phyloP scores from a whole-genome alignment of 2,797 vertebrate genomes.

The Botia almorhae region DNA sequence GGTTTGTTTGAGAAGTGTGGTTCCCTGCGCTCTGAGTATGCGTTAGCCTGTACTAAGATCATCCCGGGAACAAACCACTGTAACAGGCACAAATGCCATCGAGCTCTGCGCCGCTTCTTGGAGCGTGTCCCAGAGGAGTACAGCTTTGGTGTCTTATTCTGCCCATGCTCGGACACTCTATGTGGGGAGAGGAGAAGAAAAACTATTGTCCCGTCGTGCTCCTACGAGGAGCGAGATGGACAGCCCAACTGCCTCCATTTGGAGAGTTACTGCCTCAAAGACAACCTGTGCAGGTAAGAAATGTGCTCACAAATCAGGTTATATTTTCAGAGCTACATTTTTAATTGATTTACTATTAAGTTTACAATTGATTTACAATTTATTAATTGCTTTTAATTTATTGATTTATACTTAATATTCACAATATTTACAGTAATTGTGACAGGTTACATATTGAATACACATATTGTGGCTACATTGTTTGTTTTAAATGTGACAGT shows the following conservation, averaged over 20 bases:
- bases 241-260: conserved; percentile 89
- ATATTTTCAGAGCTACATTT: neutral
- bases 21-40: conserved; percentile 88
- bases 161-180: conserved; percentile 84
- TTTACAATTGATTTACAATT: no score
- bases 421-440: no score
- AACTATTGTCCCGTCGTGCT: conserved; percentile 93
- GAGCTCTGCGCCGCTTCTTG: conserved; percentile 86
- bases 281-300: conserved; percentile 91
- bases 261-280: conserved; percentile 81
- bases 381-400: no score
- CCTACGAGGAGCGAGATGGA: conserved; percentile 80
- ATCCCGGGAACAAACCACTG: conserved; percentile 73
- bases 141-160: conserved; percentile 89
- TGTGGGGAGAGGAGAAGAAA: conserved; percentile 92
- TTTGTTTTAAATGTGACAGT: no score
- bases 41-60: conserved; percentile 82
- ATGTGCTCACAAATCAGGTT: neutral
- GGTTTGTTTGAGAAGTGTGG: conserved; percentile 88
- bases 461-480: no score
- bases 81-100: conserved; percentile 86
- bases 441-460: no score
- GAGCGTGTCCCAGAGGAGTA: conserved; percentile 88
- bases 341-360: no score
- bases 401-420: no score